Conservation (phyloP, 2,888 invertebrate genomes). For the Arctia plantaginis region DNA sequence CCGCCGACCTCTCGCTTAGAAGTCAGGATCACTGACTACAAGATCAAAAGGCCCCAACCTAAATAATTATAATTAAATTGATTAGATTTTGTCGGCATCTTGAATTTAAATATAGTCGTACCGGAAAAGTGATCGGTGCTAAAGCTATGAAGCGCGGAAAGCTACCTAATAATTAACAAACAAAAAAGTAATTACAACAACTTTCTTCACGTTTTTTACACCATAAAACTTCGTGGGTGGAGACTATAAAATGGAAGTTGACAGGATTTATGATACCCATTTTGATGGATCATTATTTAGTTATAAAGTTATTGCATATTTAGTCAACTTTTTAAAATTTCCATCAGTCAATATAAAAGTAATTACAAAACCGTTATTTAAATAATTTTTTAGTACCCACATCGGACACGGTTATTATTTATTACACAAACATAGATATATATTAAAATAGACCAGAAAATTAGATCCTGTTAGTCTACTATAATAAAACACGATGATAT, state of each 20-base stretch:
- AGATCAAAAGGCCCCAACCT: no score
- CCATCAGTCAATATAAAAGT: constrained; percentile 17
- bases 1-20: no score
- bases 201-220: constrained; percentile 10
- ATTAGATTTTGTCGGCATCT: no score
- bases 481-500: background rate
- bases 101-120: no score
- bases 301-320: constrained; percentile 17
- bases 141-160: background rate
- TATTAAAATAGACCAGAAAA: background rate
- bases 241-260: background rate
- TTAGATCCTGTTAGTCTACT: background rate
- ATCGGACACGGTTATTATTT: background rate
- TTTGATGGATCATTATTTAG: constrained; percentile 13
- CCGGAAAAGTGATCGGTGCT: background rate
- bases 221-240: constrained; percentile 5
- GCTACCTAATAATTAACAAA: constrained; percentile 6
- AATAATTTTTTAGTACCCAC: constrained; percentile 13
- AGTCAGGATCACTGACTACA: no score
- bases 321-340: constrained; percentile 4
- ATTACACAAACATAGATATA: background rate
- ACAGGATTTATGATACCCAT: constrained; percentile 11
- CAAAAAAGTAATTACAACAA: constrained; percentile 6
- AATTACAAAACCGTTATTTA: constrained; percentile 21
- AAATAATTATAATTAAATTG: no score